Evolutionary conservation across 2,888 invertebrate species (phyloP).

Genomic region (Drosophila flavopinicola): DNA sequence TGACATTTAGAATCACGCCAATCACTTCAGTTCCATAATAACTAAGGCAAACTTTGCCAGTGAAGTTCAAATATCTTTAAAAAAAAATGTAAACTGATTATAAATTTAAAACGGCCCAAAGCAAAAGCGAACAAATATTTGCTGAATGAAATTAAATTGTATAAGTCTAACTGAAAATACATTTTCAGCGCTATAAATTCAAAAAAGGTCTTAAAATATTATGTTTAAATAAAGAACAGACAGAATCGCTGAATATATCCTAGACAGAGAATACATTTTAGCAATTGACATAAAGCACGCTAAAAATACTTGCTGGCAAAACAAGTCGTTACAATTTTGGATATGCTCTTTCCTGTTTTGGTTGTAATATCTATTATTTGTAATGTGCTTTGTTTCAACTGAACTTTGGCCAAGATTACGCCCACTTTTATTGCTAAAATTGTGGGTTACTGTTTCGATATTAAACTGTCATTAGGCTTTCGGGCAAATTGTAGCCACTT

Average conservation of each 20-base stretch:
- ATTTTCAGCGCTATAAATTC: too few species aligned
- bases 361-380: slow-evolving; percentile 1
- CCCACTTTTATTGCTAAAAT: slow-evolving; percentile 30
- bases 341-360: not conserved
- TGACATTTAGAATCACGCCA: slow-evolving; percentile 18
- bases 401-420: not conserved
- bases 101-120: too few species aligned
- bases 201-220: too few species aligned
- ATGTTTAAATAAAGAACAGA: not conserved
- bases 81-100: too few species aligned
- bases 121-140: too few species aligned
- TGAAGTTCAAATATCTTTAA: too few species aligned
- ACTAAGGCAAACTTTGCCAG: too few species aligned
- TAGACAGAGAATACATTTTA: not conserved
- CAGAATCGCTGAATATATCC: too few species aligned
- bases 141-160: too few species aligned
- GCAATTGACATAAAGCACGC: too few species aligned
- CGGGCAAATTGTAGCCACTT: slow-evolving; percentile 30
- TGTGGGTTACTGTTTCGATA: slow-evolving; percentile 25
- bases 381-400: not conserved
- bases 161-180: too few species aligned
- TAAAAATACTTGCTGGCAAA: not conserved
- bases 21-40: not conserved
- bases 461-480: slow-evolving; percentile 50
- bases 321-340: not conserved